A percentile compares a stretch with the other conserved stretches of the same genome.
Conservation (phyloP, 2,888 invertebrate genomes). For the Diachrysia chrysitis region DNA sequence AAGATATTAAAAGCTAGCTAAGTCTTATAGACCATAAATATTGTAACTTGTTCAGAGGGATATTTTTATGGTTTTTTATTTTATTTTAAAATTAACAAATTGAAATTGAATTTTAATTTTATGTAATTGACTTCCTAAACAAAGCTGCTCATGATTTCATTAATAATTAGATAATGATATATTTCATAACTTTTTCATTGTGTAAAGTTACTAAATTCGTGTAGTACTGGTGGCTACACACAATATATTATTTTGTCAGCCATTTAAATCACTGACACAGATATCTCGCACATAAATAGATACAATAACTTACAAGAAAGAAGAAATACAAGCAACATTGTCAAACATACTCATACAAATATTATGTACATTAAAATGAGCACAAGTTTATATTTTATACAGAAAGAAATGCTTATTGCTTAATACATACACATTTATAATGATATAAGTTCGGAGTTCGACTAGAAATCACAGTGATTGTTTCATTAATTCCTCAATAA, state of each 20-base stretch:
- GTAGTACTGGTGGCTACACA: not conserved
- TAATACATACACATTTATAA: constrained; percentile 68
- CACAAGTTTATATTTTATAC: constrained; percentile 71
- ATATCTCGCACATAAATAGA: constrained; percentile 44
- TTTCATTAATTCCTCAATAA: constrained; percentile 57
- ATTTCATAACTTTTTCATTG: not conserved
- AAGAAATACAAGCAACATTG: constrained; percentile 46
- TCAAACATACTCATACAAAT: constrained; percentile 58
- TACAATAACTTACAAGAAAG: constrained; percentile 39
- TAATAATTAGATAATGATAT: not conserved
- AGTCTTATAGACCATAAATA: not conserved
- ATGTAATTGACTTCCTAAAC: not conserved
- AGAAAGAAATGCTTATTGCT: constrained; percentile 81
- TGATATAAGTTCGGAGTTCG: constrained; percentile 75
- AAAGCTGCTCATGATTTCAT: not conserved
- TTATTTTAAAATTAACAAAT: too few species aligned
- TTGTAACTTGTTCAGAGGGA: not conserved
- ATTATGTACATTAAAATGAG: constrained; percentile 75
- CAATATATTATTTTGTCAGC: not conserved
- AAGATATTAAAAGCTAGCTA: too few species aligned
- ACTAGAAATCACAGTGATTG: constrained; percentile 84
- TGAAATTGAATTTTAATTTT: too few species aligned
- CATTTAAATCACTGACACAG: not conserved
- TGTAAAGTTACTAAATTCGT: not conserved
- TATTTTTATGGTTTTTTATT: not conserved